Evolutionary conservation across 2,113 vertebrate species (phyloP), one percentile per base, ranked within the genome.

Genomic region (Neodon shergylaensis): DNA sequence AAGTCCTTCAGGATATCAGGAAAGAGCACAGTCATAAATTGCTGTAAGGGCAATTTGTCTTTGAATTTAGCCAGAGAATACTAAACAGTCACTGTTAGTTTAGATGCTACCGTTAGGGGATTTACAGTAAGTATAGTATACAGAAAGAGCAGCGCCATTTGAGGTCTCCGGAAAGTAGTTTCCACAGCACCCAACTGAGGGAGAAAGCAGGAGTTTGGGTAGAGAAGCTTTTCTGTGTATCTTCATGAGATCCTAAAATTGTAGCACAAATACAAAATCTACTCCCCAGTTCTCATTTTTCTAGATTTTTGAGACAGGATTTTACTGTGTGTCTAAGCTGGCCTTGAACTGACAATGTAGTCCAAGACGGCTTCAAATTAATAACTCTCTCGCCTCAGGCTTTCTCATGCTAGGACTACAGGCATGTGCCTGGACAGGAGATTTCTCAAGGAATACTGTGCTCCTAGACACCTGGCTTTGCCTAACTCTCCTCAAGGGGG

Each of bases 161-260:
- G 36, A 49, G 66, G 26, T 73, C 88, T 39, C 49, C 26, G 65
- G 77, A 88, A 58, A 44, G n/a, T 68, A 8, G 22, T 26, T 68
- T 74, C 21, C 26, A 31, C 1, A 74, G 74, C 13, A 7, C 7
- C 42, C 70, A 42, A 36, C 36, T 44, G 33, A 5, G 5, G 26
- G 61, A 39, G 9, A 72, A 63, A 70, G 47, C 70, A 70, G 36
- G 31, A 14, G 42, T 87, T 33, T 70, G 77, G 72, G 54, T 52
- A 68, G 49, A 47, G 54, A 92, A 66, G 5, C 31, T 77, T 92
- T 92, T 44, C 42, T 72, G 52, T 52, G 17, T 33, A 61, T 39
- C 4, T 49, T 90, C 72, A 91, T 77, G 58, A 58, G 42, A 66
- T 42, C 28, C 24, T 93, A 73, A 94, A 81, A 88, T 86, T 79